Conservation (phyloP, 2,113 vertebrate species). For the Calyptomena viridis region DNA sequence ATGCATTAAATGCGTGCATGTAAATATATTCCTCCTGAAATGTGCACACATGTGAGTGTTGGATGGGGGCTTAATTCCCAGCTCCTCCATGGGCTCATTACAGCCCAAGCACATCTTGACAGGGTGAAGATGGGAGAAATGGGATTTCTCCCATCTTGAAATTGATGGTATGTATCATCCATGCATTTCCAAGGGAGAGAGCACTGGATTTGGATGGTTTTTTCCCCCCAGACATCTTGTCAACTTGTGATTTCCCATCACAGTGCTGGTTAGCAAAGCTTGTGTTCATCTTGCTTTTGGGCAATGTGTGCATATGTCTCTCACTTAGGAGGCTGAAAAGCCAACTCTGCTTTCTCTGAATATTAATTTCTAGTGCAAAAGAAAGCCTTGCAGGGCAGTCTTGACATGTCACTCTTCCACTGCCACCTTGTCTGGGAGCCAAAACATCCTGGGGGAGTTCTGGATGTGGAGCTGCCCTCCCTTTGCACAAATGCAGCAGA, state of each 20-base stretch:
- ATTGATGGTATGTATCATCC: neutral
- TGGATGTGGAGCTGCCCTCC: neutral
- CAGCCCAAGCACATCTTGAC: neutral
- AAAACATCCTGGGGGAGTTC: neutral
- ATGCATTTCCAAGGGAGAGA: neutral
- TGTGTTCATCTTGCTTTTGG: neutral
- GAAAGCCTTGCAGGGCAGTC: neutral
- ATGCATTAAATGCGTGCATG: neutral
- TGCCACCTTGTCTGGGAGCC: neutral
- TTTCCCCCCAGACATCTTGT: neutral
- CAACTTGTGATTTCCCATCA: neutral
- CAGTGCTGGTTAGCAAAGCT: neutral
- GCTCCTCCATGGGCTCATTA: neutral
- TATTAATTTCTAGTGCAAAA: neutral
- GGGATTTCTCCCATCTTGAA: neutral
- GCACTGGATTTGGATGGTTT: neutral
- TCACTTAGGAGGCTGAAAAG: rapidly evolving
- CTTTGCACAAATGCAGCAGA: neutral
- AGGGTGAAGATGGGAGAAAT: neutral
- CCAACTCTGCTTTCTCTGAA: neutral
- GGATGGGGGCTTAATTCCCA: neutral
- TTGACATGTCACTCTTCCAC: rapidly evolving
- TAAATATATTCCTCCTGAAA: neutral
- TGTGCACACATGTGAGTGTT: rapidly evolving
- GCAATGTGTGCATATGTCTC: rapidly evolving